Base-by-base conservation (phyloP, 35 echinoderm and acorn worm species). In the Ophioderma brevispina region DNA sequence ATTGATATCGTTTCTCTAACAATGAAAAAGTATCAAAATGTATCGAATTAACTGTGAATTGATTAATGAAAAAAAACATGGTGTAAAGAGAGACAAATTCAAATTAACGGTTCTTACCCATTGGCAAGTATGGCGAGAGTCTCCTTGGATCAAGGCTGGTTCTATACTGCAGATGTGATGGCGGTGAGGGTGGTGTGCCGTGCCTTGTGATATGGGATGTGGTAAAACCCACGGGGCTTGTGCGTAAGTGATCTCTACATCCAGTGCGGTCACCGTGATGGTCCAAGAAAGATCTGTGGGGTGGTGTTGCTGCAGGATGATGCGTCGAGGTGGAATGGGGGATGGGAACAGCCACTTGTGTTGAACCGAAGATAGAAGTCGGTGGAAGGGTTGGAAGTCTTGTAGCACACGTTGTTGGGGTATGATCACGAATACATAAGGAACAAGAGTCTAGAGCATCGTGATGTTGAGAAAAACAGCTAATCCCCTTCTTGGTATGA, bases 391-490 rank as follows among this genome's bases (percentile, higher is more conserved):
- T 64, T 52, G 52, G 80, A 39, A 81, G 52, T 49, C 81, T 70
- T 6, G 59, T 13, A 55, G 82, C 40, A n/a, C 77, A 82, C 76
- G 89, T 39, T 23, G 75, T 70, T 6, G 81, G 56, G 10, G 85
- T 87, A 39, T 78, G 81, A 81, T 92, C 85, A 13, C 91, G 84
- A 1, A 92, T 85, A 42, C 91, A 92, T 0, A 87, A 63, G 19
- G 91, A 39, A 40, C 91, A 92, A 32, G 43, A 87, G 64, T 85
- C 91, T 23, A 92, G 63, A 18, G 79, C 13, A 80, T 92, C 90
- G 1, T 52, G 38, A 21, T 89, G 92, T 0, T 81, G 76, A 15
- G 39, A 52, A 64, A 94, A 89, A 38, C 87, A 89, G 25, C 76
- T 52, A 36, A 94, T 36, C 21, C 81, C 40, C 0, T 89, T 77